phyloP scores from a whole-genome alignment of 2,113 vertebrate genomes.

The Misgurnus mizolepis region DNA sequence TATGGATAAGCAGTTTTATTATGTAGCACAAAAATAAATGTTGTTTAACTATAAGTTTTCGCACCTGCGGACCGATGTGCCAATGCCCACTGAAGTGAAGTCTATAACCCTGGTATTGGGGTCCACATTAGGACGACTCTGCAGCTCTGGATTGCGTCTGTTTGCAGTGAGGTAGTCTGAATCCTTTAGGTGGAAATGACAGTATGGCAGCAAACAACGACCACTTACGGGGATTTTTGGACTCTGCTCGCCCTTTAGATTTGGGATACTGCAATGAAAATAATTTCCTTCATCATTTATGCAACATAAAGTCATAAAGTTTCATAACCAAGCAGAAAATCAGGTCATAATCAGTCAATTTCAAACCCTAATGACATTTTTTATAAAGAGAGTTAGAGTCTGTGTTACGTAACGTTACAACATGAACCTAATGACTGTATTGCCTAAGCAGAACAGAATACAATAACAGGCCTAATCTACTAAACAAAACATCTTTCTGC shows the following conservation, averaged over 20 bases:
- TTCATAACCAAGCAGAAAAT: not conserved
- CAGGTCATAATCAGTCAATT: not conserved
- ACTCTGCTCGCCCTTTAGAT: conserved; percentile 71
- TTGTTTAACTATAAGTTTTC: not conserved
- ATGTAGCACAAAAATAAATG: too few relatives aligned
- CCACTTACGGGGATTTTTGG: conserved; percentile 74
- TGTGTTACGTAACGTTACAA: too few relatives aligned
- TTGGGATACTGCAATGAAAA: conserved; percentile 77
- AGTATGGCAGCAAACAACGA: conserved; percentile 75
- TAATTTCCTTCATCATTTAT: not conserved
- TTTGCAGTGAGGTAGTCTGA: conserved; percentile 79
- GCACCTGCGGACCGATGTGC: conserved; percentile 71
- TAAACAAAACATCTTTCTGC: not conserved
- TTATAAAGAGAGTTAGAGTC: not conserved
- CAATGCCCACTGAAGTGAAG: conserved; percentile 75
- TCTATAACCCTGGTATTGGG: conserved; percentile 80
- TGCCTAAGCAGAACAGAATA: not conserved
- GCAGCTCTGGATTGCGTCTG: conserved; percentile 63
- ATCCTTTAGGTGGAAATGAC: conserved; percentile 85
- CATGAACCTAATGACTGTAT: too few relatives aligned
- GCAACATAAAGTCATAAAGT: too few relatives aligned
- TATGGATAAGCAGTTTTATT: not conserved
- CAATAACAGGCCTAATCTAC: not conserved
- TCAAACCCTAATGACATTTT: too few relatives aligned
- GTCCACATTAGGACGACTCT: conserved; percentile 62